Evolutionary conservation across 2,888 invertebrate species (phyloP).

Genomic region (Drosophila kanekoi): DNA sequence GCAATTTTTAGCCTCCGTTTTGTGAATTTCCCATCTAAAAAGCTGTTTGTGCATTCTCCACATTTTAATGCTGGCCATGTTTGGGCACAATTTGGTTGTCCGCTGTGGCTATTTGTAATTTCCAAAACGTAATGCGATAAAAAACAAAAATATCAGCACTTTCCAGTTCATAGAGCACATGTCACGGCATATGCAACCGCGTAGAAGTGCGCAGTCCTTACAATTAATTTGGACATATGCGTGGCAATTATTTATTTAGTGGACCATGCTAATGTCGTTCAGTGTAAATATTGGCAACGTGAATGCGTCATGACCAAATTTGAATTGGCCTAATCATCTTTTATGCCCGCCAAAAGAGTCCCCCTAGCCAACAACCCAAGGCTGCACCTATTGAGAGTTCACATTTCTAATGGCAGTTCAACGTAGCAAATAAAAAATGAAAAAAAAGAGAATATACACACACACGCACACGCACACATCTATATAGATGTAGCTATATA

Average conservation of each 20-base stretch:
- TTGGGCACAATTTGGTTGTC: neutral
- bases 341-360: constrained; percentile 45
- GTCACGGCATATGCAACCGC: constrained; percentile 18
- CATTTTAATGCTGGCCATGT: neutral
- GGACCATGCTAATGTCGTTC: constrained; percentile 62
- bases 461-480: constrained; percentile 34
- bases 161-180: constrained; percentile 31
- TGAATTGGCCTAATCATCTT: constrained; percentile 76
- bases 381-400: constrained; percentile 72
- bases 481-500: constrained; percentile 15
- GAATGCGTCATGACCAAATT: constrained; percentile 61
- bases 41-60: neutral
- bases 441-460: constrained; percentile 30
- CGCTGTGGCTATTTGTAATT: neutral
- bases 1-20: no score
- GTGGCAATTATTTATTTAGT: constrained; percentile 56
- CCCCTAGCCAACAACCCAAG: constrained; percentile 10
- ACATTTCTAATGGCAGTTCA: constrained; percentile 65
- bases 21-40: no score
- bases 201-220: constrained; percentile 17
- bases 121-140: neutral
- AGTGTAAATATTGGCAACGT: constrained; percentile 65
- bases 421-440: constrained; percentile 27
- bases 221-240: constrained; percentile 26
- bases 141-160: constrained; percentile 32